phyloP scores from a whole-genome alignment of 2,797 vertebrate genomes.

The Thalassophryne amazonica region DNA sequence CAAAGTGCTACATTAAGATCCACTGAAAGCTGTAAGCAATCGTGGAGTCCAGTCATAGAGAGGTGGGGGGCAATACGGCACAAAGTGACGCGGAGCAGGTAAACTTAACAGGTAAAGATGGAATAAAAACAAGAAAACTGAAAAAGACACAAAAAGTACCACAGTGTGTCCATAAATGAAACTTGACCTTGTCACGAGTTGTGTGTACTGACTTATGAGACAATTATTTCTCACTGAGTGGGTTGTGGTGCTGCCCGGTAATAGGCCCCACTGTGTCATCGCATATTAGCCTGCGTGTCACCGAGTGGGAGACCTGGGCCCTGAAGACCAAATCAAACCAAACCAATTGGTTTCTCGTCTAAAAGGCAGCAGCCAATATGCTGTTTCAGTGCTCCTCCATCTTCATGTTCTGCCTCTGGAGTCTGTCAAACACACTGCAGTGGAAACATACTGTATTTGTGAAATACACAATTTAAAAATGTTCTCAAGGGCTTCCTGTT shows the following conservation, averaged over 20 bases:
- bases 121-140: conserved; percentile 5
- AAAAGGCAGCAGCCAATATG: conserved; percentile 9
- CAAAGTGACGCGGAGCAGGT: conserved; percentile 24
- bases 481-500: no score
- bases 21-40: conserved; percentile 54
- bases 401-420: no score
- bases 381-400: not conserved
- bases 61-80: not conserved
- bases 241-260: conserved; percentile 53
- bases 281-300: conserved; percentile 23
- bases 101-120: conserved; percentile 27
- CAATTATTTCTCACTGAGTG: conserved; percentile 69
- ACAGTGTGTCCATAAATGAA: conserved; percentile 61
- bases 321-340: conserved; percentile 53
- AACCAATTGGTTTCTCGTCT: conserved; percentile 42
- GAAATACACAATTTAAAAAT: no score
- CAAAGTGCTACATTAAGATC: conserved; percentile 73
- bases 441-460: no score
- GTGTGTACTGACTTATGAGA: conserved; percentile 79
- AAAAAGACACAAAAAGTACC: conserved; percentile 22
- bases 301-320: conserved; percentile 39
- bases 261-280: conserved; percentile 53
- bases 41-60: conserved; percentile 57
- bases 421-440: no score
- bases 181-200: conserved; percentile 80